A percentile compares a stretch with the other conserved stretches of the same genome.
Conservation (phyloP, 2,797 vertebrate species). For the Paedocypris micromegethes region DNA sequence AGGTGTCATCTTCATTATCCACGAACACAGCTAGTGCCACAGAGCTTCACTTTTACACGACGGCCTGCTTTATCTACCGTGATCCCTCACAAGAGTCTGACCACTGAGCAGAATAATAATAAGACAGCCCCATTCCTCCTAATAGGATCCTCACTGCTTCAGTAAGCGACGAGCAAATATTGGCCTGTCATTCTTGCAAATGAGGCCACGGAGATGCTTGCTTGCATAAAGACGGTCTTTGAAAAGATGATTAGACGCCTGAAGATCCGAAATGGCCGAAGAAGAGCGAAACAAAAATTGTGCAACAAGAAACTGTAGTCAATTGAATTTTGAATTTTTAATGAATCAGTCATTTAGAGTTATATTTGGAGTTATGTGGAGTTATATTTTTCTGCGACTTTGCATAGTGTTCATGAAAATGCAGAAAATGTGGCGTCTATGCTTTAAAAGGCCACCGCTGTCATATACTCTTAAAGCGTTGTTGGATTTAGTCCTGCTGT, state of each 20-base stretch:
- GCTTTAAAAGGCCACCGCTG: conserved; percentile 3
- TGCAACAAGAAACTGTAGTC: neutral
- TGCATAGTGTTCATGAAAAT: neutral
- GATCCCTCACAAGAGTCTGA: conserved; percentile 39
- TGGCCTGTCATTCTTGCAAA: conserved; percentile 49
- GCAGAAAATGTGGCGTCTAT: neutral
- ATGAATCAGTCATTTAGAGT: too few species aligned
- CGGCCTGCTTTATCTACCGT: conserved; percentile 36
- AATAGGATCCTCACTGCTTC: conserved; percentile 12
- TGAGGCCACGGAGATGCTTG: conserved; percentile 31
- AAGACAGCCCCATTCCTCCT: conserved; percentile 27
- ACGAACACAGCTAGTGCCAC: conserved; percentile 18
- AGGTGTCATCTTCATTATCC: conserved; percentile 32
- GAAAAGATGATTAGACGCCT: conserved; percentile 17
- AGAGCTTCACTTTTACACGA: conserved; percentile 30
- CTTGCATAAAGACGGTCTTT: conserved; percentile 32
- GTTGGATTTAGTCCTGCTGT: conserved; percentile 8
- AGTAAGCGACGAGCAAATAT: conserved; percentile 39
- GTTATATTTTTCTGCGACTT: too few species aligned
- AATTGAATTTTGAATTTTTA: too few species aligned
- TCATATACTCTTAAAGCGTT: neutral
- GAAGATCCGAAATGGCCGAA: conserved; percentile 15
- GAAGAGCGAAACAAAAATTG: neutral
- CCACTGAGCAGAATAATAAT: conserved; percentile 55
- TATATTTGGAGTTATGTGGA: too few species aligned